Evolutionary conservation across 2,797 vertebrate genomes (phyloP).

Genomic region (Scolopax bukidnonensis): DNA sequence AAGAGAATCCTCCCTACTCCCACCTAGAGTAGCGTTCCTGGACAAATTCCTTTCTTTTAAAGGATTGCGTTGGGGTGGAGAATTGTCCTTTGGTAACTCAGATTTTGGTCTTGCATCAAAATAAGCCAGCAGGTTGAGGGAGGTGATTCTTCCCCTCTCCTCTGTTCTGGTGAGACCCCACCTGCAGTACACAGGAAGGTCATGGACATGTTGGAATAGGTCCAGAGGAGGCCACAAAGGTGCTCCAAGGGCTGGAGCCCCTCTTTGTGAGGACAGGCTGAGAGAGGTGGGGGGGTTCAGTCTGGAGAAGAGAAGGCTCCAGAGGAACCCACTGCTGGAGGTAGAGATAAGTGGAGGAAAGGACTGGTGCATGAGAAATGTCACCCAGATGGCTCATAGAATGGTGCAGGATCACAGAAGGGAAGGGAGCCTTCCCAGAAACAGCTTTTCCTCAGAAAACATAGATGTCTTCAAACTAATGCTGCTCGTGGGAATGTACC

Average conservation of each 20-base stretch:
- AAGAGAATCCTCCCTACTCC: not conserved
- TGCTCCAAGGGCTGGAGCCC: no score
- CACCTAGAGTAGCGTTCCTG: not conserved
- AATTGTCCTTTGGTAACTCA: not conserved
- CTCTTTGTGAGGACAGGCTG: no score
- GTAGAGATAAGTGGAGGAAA: not conserved
- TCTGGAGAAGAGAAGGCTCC: no score
- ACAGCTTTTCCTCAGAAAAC: not conserved
- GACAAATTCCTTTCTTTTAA: not conserved
- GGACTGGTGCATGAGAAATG: not conserved
- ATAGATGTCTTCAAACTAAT: not conserved
- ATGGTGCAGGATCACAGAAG: not conserved
- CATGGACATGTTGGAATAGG: no score
- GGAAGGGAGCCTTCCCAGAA: not conserved
- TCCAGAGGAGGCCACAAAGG: no score
- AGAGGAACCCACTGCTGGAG: not conserved
- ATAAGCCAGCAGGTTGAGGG: no score
- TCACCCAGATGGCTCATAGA: not conserved
- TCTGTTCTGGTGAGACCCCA: no score
- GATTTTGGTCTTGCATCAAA: not conserved
- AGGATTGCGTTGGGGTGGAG: not conserved
- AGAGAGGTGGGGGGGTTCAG: no score
- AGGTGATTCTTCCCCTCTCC: no score
- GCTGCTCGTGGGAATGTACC: not conserved
- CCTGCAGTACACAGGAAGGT: no score